phyloP scores from a whole-genome alignment of 2,797 vertebrate species.

The Arrhamphus sclerolepis region DNA sequence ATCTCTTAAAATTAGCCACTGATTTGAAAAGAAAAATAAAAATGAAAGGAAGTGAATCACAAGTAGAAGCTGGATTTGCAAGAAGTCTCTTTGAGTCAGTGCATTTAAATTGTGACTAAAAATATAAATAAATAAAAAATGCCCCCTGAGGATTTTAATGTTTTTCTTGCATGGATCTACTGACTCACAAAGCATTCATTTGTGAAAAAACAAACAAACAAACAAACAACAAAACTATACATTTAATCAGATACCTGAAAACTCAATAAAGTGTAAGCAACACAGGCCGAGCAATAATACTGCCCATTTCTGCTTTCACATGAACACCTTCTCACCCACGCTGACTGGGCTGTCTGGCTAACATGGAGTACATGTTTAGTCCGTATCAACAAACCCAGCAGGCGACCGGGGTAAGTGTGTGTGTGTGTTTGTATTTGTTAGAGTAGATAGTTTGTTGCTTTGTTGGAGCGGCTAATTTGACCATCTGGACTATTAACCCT shows the following conservation, averaged over 20 bases:
- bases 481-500: slow-evolving; percentile 80
- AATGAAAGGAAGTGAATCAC: neutral
- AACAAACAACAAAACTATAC: too few relatives aligned
- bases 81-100: neutral
- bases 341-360: slow-evolving; percentile 35
- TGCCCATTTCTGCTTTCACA: slow-evolving; percentile 33
- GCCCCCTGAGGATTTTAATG: neutral
- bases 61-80: neutral
- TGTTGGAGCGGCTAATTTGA: slow-evolving; percentile 81
- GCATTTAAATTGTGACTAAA: too few relatives aligned
- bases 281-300: slow-evolving; percentile 6
- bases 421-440: slow-evolving; percentile 52
- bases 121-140: too few relatives aligned
- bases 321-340: slow-evolving; percentile 20
- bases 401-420: slow-evolving; percentile 55
- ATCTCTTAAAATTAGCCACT: too few relatives aligned
- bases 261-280: slow-evolving; percentile 30
- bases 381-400: slow-evolving; percentile 66
- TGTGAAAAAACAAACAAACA: slow-evolving; percentile 6
- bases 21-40: neutral
- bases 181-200: slow-evolving; percentile 4
- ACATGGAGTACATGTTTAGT: slow-evolving; percentile 65
- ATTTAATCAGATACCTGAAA: slow-evolving; percentile 12
- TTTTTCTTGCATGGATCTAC: neutral
- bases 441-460: slow-evolving; percentile 78